A percentile compares a stretch with the other conserved stretches of the same genome.
Evolutionary conservation across 2,888 invertebrate species (phyloP).

Genomic region (Malthinus flaveolus): DNA sequence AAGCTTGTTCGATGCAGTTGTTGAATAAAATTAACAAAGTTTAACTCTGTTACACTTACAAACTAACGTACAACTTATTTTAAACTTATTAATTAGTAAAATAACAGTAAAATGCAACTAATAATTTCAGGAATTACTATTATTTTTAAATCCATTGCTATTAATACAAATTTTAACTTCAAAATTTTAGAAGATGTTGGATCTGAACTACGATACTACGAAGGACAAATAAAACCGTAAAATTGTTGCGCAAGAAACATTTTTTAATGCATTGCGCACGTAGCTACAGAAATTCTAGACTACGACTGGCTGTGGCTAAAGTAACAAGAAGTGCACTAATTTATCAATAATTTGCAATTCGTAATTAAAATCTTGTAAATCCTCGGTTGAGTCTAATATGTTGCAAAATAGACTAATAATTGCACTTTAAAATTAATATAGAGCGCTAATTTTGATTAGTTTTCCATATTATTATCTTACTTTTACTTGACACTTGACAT

Average conservation of each 20-base stretch:
- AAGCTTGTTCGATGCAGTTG: constrained; percentile 17
- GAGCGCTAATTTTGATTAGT: too few species aligned
- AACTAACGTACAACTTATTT: not conserved
- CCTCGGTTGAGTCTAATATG: too few species aligned
- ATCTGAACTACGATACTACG: constrained; percentile 23
- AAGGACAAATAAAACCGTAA: constrained; percentile 43
- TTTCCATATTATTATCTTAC: too few species aligned
- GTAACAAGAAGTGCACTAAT: not conserved
- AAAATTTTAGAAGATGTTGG: constrained; percentile 33
- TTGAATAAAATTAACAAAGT: not conserved
- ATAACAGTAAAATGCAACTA: too few species aligned
- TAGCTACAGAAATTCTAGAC: not conserved
- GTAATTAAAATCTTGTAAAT: not conserved
- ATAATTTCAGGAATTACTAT: too few species aligned
- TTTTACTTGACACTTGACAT: too few species aligned
- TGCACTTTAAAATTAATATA: too few species aligned
- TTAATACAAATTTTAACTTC: constrained; percentile 34
- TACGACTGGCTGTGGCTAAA: not conserved
- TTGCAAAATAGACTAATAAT: too few species aligned
- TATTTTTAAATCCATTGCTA: constrained; percentile 23
- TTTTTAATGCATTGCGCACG: not conserved
- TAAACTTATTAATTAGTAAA: not conserved
- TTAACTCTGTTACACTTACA: not conserved
- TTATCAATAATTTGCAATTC: not conserved
- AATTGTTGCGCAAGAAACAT: constrained; percentile 11